A percentile compares a stretch with the other conserved stretches of the same genome.
Evolutionary conservation across 2,113 vertebrate species (phyloP).

Genomic region (Neomonachus schauinslandi): DNA sequence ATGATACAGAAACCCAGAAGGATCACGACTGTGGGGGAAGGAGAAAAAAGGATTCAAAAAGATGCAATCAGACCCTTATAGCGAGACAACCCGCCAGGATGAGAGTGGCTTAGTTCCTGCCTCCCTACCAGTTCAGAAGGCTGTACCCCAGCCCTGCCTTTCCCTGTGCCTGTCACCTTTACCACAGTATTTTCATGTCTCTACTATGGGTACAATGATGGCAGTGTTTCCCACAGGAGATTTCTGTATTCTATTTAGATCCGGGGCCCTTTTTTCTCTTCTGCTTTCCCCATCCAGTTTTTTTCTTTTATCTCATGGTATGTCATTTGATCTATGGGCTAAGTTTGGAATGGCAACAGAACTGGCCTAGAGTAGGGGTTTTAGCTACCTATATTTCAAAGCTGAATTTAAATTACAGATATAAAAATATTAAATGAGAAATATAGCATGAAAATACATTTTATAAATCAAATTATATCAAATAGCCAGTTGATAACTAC

Average conservation of each 20-base stretch:
- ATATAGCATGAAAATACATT: background rate
- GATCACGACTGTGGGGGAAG: background rate
- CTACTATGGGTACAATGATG: background rate
- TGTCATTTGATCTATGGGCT: background rate
- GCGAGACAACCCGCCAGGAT: constrained; percentile 20
- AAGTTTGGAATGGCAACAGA: constrained; percentile 32
- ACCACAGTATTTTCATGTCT: background rate
- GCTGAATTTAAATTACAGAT: constrained; percentile 42
- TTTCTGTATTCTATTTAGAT: constrained; percentile 24
- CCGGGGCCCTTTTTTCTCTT: background rate
- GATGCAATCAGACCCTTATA: background rate
- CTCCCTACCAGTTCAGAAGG: background rate
- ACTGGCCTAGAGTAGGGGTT: background rate
- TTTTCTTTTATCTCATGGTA: background rate
- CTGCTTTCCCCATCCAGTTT: background rate
- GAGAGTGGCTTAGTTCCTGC: background rate
- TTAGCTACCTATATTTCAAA: constrained; percentile 37
- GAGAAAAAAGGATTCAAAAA: constrained; percentile 1
- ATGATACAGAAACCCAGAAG: constrained; percentile 15
- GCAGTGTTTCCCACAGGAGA: background rate
- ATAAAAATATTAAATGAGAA: constrained; percentile 1
- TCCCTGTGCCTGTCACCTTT: background rate
- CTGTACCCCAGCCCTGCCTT: background rate
- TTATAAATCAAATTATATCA: constrained; percentile 5
- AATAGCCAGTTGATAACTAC: background rate